Evolutionary conservation across 2,797 vertebrate species (phyloP).

Genomic region (Pseudochirops corinnae): DNA sequence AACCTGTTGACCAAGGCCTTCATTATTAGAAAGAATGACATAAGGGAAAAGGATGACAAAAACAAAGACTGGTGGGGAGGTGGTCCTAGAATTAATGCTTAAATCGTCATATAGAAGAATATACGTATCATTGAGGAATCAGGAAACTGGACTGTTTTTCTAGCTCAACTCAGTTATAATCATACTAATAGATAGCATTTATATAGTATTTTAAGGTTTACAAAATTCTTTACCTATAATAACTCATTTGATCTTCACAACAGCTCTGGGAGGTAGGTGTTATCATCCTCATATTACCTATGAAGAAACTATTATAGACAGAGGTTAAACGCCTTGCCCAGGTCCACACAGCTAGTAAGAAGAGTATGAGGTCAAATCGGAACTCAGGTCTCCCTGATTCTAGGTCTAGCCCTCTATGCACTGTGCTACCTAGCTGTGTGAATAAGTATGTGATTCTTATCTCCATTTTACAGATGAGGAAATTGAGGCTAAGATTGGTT

Average conservation of each 20-base stretch:
- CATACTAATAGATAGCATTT: not conserved
- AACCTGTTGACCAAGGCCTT: not conserved
- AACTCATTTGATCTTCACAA: not conserved
- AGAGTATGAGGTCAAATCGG: not conserved
- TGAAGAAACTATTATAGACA: not conserved
- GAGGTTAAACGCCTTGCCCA: not conserved
- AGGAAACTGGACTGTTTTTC: not conserved
- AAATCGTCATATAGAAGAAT: not conserved
- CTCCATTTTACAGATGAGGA: not conserved
- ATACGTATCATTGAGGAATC: not conserved
- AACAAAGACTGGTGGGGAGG: fast-evolving
- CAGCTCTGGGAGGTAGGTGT: not conserved
- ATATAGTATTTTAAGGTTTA: not conserved
- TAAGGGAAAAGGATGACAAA: too few species aligned
- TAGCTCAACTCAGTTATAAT: not conserved
- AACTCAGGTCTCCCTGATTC: not conserved
- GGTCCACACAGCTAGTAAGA: not conserved
- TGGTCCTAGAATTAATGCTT: not conserved
- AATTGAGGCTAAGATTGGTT: not conserved
- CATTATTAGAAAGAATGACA: not conserved
- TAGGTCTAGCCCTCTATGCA: not conserved
- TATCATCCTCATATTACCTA: not conserved
- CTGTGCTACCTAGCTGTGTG: not conserved
- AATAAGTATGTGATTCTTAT: not conserved
- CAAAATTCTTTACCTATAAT: not conserved